Conservation (phyloP, 2,888 invertebrate species). For the Euproctis similis region DNA sequence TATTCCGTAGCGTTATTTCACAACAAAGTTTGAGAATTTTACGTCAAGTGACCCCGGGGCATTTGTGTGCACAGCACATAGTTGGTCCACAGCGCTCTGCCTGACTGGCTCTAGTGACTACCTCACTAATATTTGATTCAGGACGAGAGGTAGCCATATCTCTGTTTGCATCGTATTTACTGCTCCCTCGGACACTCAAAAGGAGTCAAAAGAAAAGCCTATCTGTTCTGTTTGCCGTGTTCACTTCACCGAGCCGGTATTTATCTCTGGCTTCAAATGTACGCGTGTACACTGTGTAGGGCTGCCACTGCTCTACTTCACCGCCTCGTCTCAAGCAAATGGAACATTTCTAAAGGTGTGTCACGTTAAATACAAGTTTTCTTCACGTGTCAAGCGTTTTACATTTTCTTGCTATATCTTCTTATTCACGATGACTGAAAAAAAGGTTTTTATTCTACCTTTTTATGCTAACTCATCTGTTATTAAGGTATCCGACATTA, state of each 20-base stretch:
- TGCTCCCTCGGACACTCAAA: conserved; percentile 60
- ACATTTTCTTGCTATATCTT: too few species aligned
- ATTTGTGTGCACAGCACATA: not conserved
- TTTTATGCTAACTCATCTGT: too few species aligned
- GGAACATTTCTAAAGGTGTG: conserved; percentile 23
- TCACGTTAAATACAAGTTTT: conserved; percentile 27
- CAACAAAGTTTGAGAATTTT: too few species aligned
- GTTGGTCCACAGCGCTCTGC: conserved; percentile 15
- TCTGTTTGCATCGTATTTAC: conserved; percentile 73
- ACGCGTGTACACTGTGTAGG: conserved; percentile 19
- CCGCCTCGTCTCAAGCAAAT: conserved; percentile 17
- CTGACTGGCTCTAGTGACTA: conserved; percentile 13
- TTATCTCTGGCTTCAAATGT: conserved; percentile 11
- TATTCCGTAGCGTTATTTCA: too few species aligned
- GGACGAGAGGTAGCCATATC: conserved; percentile 50
- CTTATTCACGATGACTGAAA: too few species aligned
- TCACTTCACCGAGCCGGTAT: conserved; percentile 34
- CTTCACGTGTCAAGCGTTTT: conserved; percentile 27
- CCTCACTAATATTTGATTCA: conserved; percentile 59
- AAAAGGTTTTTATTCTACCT: too few species aligned
- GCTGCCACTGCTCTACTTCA: conserved; percentile 35
- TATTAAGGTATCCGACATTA: too few species aligned
- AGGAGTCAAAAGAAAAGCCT: conserved; percentile 68
- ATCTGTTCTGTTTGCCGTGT: conserved; percentile 63
- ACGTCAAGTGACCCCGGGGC: too few species aligned